Evolutionary conservation across 2,113 vertebrate species (phyloP).

Genomic region (Fregata magnificens): DNA sequence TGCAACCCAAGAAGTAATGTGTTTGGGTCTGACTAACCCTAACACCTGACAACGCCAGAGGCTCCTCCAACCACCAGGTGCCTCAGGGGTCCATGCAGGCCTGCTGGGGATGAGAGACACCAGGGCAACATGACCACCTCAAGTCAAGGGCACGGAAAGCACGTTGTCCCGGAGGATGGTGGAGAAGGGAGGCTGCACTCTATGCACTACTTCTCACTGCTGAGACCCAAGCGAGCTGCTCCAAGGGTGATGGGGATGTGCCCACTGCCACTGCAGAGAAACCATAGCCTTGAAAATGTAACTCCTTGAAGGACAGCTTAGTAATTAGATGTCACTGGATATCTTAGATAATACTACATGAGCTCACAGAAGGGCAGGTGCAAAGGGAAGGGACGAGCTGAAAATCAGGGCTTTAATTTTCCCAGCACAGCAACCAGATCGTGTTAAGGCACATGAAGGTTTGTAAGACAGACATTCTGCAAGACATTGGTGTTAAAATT

Average conservation of each 20-base stretch:
- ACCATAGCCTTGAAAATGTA: neutral
- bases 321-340: neutral
- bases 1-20: neutral
- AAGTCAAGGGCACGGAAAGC: neutral
- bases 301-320: neutral
- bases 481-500: neutral
- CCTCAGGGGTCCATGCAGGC: neutral
- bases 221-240: neutral
- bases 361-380: neutral
- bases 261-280: neutral
- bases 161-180: accelerated
- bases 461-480: neutral
- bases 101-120: neutral
- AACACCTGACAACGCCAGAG: neutral
- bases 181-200: neutral
- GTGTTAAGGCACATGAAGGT: accelerated
- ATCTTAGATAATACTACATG: neutral
- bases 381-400: neutral
- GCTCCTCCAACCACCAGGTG: neutral
- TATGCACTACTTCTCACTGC: neutral
- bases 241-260: neutral
- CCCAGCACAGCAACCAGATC: neutral
- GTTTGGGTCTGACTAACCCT: neutral
- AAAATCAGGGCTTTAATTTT: neutral
- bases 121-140: neutral